Evolutionary conservation across 2,797 vertebrate species (phyloP), one percentile per base, ranked within the genome.

Genomic region (Gymnocypris eckloni): DNA sequence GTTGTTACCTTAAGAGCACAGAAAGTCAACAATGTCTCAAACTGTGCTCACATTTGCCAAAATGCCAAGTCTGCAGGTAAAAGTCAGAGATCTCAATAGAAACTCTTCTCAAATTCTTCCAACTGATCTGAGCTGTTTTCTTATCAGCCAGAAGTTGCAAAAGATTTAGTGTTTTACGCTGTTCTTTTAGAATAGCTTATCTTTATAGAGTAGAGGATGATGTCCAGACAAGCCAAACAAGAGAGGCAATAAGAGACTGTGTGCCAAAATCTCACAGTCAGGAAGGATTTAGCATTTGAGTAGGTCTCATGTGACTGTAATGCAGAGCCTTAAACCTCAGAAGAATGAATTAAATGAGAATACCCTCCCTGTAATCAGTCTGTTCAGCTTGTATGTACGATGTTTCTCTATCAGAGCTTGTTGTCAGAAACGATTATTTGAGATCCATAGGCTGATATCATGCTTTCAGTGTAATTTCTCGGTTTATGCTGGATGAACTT

Each of bases 361-460:
- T n/a, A n/a, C 52, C 37, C 20, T 77, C 6, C 6, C 22, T 56
- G 20, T 39, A 77, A 77, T 77, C 75, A 77, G 6, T 41, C 75
- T 39, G 73, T 76, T 54, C 50, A 76, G 45, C 25, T 25, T 85
- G 69, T 73, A 69, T 61, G 28, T 80, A 43, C 73, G 61, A 73
- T 33, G 83, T 85, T 10, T 85, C 33, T 70, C 4, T 70, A 45
- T 56, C 71, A 79, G 78, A 66, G 59, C 82, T 89, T 70, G 37
- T 79, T 73, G 70, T 88, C 89, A 90, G 69, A 77, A 86, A 84
- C 66, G 56, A 82, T 88, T 91, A 18, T 48, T 85, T 88, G 83
- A 33, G 87, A 88, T 91, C 87, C 80, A 52, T 87, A 76, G 92
- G 86, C 92, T 92, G 90, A 94, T 89, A 91, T 95, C 89, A 93